Base-by-base conservation (phyloP, 2,113 vertebrate species). In the Microtus ochrogaster region DNA sequence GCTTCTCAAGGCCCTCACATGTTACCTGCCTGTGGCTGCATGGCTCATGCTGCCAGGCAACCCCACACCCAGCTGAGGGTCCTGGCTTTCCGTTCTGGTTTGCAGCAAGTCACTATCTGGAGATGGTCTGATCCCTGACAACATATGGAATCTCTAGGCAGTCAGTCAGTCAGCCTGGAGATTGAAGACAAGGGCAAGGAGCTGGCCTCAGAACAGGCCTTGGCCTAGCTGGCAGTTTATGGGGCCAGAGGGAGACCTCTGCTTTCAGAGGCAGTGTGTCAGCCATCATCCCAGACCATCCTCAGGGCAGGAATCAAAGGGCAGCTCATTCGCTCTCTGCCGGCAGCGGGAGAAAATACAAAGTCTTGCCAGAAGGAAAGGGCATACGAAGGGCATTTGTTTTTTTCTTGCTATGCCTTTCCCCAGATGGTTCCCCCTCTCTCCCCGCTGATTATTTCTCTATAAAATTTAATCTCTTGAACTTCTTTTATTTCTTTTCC, bases 331-430 rank as follows among this genome's bases (percentile, higher is more conserved):
- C 44, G 24, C 52, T 55, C 76, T 44, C 39, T 26, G 82, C 22
- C 93, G 55, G 2, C 36, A 68, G 19, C 41, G 61, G n/a, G 13
- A 89, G 12, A 96, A 92, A 93, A 88, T 81, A 39, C 90, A 94
- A 87, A 94, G 55, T 30, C 19, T n/a, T 81, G 33, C 79, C 72
- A 39, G 58, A 58, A 93, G 72, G 82, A 93, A 94, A 95, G 74
- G 26, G 41, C 92, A n/a, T 3, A 36, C 13, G 6, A 91, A 91
- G 70, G 39, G 19, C 36, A 63, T 47, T 82, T 94, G 28, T 36
- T 93, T 91, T 91, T 78, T 41, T 33, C 41, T 68, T 95, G 19
- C n/a, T 87, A 16, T 89, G 49, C 16, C 68, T 93, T 89, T 92
- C n/a, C 55, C 24, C n/a, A 79, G 17, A 65, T 11, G 28, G 61